Base-by-base conservation (phyloP, 1,140 invertebrate genomes). In the Bombus balteatus region DNA sequence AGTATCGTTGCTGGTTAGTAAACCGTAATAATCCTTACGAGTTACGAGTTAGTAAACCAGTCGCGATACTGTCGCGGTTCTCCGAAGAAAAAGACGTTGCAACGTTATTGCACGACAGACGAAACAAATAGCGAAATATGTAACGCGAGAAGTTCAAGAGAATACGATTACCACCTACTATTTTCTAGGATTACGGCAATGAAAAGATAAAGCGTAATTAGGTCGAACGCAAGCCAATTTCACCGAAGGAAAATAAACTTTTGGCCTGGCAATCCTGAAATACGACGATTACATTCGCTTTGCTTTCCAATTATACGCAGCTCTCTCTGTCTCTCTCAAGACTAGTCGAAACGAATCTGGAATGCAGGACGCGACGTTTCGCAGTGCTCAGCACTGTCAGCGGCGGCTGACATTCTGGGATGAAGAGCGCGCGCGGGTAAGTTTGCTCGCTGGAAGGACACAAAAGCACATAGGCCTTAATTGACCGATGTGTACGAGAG, bases 401-500 rank as follows among this genome's bases (percentile, higher is more conserved):
- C 10, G 59, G 74, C 79, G 81, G 47, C 13, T 66, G n/a, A 47
- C 43, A 15, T 3, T 88, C 68, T 62, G 62, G 77, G 65, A 85
- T 28, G 28, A 39, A 77, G 76, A 62, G 59, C 59, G 59, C 59
- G 59, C 53, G 10, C n/a, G 9, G 37, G 65, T 73, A 72, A 83
- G 87, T 89, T 89, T 89, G 84, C 80, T 65, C 70, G 79, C 28
- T 75, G 83, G 57, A 82, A 89, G 79, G 87, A 86, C 87, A 89
- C 87, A 89, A 89, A 89, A 89, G 83, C 88, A 89, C 79, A 89
- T 89, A 89, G 83, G 87, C 83, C 87, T 89, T 89, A 89, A 89
- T 89, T 89, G 87, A 74, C 81, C 84, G 57, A 74, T 88, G 88
- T 88, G 77, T 89, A 77, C 87, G 6, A 59, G 53, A 57, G 70